Evolutionary conservation across 2,888 invertebrate genomes (phyloP), one percentile per base, ranked within the genome.

Genomic region (Xanthorhoe designata): DNA sequence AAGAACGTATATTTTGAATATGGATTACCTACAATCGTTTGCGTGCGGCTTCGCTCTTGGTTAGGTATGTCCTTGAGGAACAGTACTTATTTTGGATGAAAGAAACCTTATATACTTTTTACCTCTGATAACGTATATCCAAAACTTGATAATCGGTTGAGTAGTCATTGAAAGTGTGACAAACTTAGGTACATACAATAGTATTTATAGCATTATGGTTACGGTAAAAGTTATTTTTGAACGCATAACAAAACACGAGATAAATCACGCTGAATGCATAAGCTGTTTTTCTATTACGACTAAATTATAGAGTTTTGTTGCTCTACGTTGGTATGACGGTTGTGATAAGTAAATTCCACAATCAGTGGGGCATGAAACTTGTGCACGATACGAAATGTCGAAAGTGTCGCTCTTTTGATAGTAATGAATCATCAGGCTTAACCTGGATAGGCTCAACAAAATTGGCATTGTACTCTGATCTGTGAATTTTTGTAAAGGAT

Each of bases 351-450:
- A 42, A 17, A 68, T 64, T 55, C 60, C 56, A 38, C 50, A 53
- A 52, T 47, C 57, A 49, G 56, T 54, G 54, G 35, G 24, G 68
- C 61, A 18, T 64, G 55, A 61, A 55, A 64, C 51, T 59, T 50
- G 55, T 45, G 47, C 66, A 70, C 75, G 64, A 54, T 62, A 69
- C 75, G 64, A 54, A 55, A 62, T 59, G 32, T 51, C 17, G 57
- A 63, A 57, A 63, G 57, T 57, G 52, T 32, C 15, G 18, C 52
- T 56, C 8, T 45, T 24, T 73, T 68, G 56, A 6, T 47, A 15
- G 17, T 1, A 15, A 4, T n/a, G 6, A 45, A 45, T 15, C n/a
- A 15, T 15, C 42, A 13, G n/a, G 6, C 1, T 45, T 15, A 2
- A 15, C 45, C 3, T 45, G 4, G n/a, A n/a, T n/a, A n/a, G n/a